Evolutionary conservation across 1,140 invertebrate species (phyloP).

Genomic region (Leucophenga varia): DNA sequence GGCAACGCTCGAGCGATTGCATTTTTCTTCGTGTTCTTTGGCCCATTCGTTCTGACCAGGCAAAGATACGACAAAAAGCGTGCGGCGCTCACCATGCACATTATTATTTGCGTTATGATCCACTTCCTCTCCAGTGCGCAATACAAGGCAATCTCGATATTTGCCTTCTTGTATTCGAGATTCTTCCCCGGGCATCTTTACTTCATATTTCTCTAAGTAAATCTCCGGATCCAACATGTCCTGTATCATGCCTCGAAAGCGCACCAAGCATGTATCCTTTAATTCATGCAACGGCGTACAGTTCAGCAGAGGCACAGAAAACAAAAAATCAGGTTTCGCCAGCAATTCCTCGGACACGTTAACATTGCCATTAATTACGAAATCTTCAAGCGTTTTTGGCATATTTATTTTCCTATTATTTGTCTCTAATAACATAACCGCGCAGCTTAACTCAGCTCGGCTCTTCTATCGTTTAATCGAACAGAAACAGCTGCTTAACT

Average conservation of each 20-base stretch:
- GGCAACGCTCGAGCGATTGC: conserved; percentile 8
- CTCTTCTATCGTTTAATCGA: too few relatives aligned
- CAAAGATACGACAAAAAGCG: conserved; percentile 76
- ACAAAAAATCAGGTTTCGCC: conserved; percentile 26
- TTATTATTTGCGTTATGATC: conserved; percentile 64
- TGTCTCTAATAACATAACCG: too few relatives aligned
- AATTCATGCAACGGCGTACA: conserved; percentile 66
- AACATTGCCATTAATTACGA: conserved; percentile 43
- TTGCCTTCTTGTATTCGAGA: conserved; percentile 65
- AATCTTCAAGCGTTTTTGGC: conserved; percentile 44
- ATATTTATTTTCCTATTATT: not conserved
- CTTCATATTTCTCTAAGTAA: conserved; percentile 75
- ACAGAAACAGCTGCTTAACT: too few relatives aligned
- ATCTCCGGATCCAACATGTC: conserved; percentile 93
- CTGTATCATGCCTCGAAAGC: conserved; percentile 84
- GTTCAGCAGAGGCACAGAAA: conserved; percentile 72
- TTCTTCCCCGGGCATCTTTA: conserved; percentile 62
- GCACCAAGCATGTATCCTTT: conserved; percentile 69
- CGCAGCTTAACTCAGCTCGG: too few relatives aligned
- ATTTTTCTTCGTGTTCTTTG: conserved; percentile 58
- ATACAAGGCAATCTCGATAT: conserved; percentile 68
- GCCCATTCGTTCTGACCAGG: conserved; percentile 84
- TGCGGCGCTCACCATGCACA: conserved; percentile 70
- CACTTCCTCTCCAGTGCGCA: conserved; percentile 65
- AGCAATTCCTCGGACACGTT: conserved; percentile 38